Conservation (phyloP, 92 coral and sea anemone genomes). For the Actinostola sp. region DNA sequence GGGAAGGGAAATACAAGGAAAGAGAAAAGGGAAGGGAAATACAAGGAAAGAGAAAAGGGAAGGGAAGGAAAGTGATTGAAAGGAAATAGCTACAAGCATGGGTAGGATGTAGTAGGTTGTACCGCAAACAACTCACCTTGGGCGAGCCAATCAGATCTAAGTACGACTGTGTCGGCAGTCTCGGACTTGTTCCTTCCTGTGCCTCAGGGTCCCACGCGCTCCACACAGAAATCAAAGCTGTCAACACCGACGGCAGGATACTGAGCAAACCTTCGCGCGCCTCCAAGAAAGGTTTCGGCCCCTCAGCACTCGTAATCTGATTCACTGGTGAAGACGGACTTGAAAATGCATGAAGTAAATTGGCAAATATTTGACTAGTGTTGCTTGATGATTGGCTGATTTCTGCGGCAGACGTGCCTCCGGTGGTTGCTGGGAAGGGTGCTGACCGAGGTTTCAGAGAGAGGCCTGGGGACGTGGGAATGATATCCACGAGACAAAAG, state of each 20-base stretch:
- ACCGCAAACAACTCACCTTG: too few species aligned
- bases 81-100: too few species aligned
- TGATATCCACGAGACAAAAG: slow-evolving; percentile 83
- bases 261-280: slow-evolving; percentile 93
- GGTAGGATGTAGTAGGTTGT: too few species aligned
- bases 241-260: slow-evolving; percentile 78
- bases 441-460: slow-evolving; percentile 87
- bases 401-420: slow-evolving; percentile 29
- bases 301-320: slow-evolving; percentile 69
- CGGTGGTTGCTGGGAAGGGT: slow-evolving; percentile 62
- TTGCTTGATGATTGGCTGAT: slow-evolving; percentile 59
- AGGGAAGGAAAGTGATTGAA: too few species aligned
- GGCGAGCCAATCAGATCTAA: slow-evolving; percentile 86
- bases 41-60: too few species aligned
- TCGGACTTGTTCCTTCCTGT: slow-evolving; percentile 60
- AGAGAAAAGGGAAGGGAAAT: too few species aligned
- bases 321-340: slow-evolving; percentile 76
- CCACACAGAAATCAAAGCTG: slow-evolving; percentile 86
- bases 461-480: slow-evolving; percentile 89
- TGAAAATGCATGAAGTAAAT: slow-evolving; percentile 95
- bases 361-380: slow-evolving; percentile 88
- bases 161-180: slow-evolving; percentile 75
- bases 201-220: slow-evolving; percentile 84
- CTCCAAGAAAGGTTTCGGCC: slow-evolving; percentile 81
- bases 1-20: too few species aligned